phyloP scores from a whole-genome alignment of 2,888 invertebrate genomes.

The Coelopa pilipes region DNA sequence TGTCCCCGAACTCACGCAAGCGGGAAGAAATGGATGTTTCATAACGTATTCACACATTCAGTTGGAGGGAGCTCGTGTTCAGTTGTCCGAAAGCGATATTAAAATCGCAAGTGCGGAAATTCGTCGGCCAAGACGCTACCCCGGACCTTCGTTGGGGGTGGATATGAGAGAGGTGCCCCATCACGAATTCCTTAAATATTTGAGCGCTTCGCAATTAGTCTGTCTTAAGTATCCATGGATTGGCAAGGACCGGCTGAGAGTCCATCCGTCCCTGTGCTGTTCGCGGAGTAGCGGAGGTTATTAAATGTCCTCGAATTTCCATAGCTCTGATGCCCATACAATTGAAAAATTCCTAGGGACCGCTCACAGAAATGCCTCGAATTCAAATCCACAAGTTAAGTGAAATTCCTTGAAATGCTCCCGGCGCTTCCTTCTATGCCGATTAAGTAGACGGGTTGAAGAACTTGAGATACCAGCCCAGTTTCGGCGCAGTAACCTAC shows the following conservation, averaged over 20 bases:
- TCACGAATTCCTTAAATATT: conserved; percentile 50
- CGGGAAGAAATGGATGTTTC: background rate
- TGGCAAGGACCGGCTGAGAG: too few species aligned
- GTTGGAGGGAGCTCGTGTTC: background rate
- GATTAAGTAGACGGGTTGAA: too few species aligned
- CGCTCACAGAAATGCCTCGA: conserved; percentile 50
- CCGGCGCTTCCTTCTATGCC: too few species aligned
- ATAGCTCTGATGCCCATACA: conserved; percentile 60
- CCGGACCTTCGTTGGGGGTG: too few species aligned
- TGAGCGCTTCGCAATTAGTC: conserved; percentile 54
- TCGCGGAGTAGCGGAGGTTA: conserved; percentile 44
- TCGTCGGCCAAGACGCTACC: background rate
- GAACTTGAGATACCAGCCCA: background rate
- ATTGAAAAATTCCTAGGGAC: conserved; percentile 58
- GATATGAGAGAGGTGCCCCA: background rate
- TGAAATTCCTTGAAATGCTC: conserved; percentile 37
- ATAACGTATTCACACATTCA: background rate
- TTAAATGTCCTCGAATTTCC: conserved; percentile 58
- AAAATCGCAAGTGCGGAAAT: background rate
- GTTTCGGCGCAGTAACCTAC: background rate
- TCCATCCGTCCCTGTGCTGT: too few species aligned
- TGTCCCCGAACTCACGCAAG: too few species aligned
- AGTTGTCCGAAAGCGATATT: background rate
- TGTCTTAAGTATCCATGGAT: conserved; percentile 17
- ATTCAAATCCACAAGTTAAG: conserved; percentile 48